Base-by-base conservation (phyloP, 2,797 vertebrate genomes). In the Hyperoplus lanceolatus region DNA sequence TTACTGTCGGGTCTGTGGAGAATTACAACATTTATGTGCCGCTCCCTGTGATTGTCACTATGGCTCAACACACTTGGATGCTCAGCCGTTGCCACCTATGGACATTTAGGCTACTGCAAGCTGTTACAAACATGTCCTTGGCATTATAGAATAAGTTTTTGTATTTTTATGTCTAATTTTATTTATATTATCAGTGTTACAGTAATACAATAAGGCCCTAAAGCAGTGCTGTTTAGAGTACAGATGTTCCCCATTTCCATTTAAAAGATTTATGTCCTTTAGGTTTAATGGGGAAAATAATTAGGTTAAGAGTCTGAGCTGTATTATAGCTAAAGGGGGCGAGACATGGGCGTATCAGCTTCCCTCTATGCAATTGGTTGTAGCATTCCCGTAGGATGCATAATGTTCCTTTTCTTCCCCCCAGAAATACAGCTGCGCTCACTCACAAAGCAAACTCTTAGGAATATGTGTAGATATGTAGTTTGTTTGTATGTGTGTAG, bases 21-120 rank as follows among this genome's bases (percentile, higher is more conserved):
- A 43, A 56, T 73, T 94, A 13, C 58, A 94, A 87, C 90, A 93
- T 93, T 91, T 48, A 94, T 92, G 80, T 8, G 41, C 55, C n/a
- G 48, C 67, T 77, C 59, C 45, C 51, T 77, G 51, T 45, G 70
- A 80, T 72, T 90, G 87, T 81, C 63, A 68, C 53, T 74, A 57
- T 43, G 51, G 69, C 60, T 92, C 74, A 78, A 36, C 57, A 69
- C 74, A 81, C 81, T 73, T 76, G 86, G 13, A 73, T 78, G 80
- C 82, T 72, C 75, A 87, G 51, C 10, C 48, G 58, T 49, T 13
- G 73, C 64, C 1, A 16, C 76, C 62, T 21, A 38, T 77, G 69
- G 73, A 79, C 66, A 79, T 70, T 79, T 79, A 50, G 56, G 59
- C 45, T 21, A 39, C 50, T 54, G 58, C 60, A 42, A 71, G 53